Evolutionary conservation across 1,140 invertebrate species (phyloP).

Genomic region (Drosophila aff.): DNA sequence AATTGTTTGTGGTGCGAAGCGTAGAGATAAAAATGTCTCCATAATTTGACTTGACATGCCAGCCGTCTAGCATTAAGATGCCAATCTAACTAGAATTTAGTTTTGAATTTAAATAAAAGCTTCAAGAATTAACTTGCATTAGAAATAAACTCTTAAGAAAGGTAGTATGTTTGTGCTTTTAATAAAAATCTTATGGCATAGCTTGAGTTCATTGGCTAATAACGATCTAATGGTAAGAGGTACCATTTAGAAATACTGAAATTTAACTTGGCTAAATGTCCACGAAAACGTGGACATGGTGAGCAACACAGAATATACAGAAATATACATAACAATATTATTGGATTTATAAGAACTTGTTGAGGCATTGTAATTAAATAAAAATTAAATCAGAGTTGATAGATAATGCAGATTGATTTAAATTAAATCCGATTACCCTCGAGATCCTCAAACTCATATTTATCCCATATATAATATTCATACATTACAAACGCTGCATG

Average conservation of each 20-base stretch:
- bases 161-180: too few species aligned
- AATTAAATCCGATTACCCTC: not conserved
- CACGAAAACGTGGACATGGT: not conserved
- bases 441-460: not conserved
- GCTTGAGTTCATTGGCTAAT: too few species aligned
- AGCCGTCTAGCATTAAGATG: not conserved
- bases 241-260: too few species aligned
- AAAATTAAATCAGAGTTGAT: not conserved
- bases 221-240: too few species aligned
- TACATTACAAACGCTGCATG: slow-evolving; percentile 11
- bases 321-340: not conserved
- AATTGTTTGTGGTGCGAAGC: slow-evolving; percentile 22
- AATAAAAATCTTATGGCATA: too few species aligned
- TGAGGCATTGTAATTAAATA: not conserved
- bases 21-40: slow-evolving; percentile 18
- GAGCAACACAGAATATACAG: not conserved
- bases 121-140: not conserved
- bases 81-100: not conserved
- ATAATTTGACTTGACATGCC: slow-evolving; percentile 25
- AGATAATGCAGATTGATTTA: not conserved
- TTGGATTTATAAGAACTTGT: not conserved
- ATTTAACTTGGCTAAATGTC: not conserved
- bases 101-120: not conserved
- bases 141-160: not conserved
- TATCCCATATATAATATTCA: slow-evolving; percentile 1